phyloP scores from a whole-genome alignment of 2,888 invertebrate genomes.

The Anaspis maculata region DNA sequence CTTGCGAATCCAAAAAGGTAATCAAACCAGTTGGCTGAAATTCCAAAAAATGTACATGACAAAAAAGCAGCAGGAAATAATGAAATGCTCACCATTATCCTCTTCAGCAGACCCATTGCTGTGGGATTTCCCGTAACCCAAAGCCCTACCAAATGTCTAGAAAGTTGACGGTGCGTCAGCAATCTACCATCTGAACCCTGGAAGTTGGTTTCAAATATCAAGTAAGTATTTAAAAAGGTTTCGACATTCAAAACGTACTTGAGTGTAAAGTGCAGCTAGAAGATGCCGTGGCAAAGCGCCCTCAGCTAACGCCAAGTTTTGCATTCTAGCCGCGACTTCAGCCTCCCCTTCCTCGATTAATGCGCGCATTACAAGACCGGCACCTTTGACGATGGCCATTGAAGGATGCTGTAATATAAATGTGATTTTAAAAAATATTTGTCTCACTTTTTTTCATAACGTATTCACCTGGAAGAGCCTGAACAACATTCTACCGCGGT shows the following conservation, averaged over 20 bases:
- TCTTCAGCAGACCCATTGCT: constrained; percentile 74
- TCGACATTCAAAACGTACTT: too few species aligned
- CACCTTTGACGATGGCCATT: constrained; percentile 96
- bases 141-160: constrained; percentile 85
- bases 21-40: constrained; percentile 84
- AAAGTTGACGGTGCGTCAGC: constrained; percentile 83
- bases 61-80: not conserved
- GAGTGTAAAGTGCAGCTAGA: constrained; percentile 79
- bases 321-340: constrained; percentile 90
- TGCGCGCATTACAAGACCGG: constrained; percentile 94
- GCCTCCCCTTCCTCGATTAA: constrained; percentile 94
- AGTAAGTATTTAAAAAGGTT: too few species aligned
- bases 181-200: constrained; percentile 71
- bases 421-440: not conserved
- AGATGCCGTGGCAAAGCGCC: constrained; percentile 92
- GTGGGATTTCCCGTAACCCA: constrained; percentile 95
- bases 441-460: constrained; percentile 4
- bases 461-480: constrained; percentile 72
- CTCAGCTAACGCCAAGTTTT: constrained; percentile 90
- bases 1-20: constrained; percentile 79
- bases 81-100: constrained; percentile 72
- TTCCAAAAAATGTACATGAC: constrained; percentile 3
- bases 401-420: constrained; percentile 71
- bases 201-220: too few species aligned
- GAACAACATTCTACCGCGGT: constrained; percentile 83